phyloP scores from a whole-genome alignment of 2,113 vertebrate genomes.

The Hippocampus mohnikei region DNA sequence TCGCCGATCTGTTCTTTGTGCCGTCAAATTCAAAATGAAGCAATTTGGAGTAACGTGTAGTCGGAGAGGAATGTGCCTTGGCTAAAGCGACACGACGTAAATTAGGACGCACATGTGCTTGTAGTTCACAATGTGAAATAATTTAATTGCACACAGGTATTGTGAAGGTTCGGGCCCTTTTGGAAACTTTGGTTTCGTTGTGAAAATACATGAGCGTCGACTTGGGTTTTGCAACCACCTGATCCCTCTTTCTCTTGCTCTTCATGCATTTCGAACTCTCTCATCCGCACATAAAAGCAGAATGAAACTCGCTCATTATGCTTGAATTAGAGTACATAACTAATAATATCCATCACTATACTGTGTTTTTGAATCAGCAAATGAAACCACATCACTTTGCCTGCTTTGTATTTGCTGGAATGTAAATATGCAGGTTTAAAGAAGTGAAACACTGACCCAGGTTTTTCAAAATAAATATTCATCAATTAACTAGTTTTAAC shows the following conservation, averaged over 20 bases:
- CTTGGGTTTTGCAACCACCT: not conserved
- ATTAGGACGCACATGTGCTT: constrained; percentile 8
- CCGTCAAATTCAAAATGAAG: not conserved
- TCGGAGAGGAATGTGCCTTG: constrained; percentile 35
- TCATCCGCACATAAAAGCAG: not conserved
- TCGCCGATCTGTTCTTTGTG: not conserved
- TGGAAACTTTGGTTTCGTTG: constrained; percentile 10
- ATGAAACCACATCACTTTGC: constrained; percentile 15
- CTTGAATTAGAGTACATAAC: not conserved
- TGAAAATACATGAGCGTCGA: not conserved
- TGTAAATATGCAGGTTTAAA: constrained; percentile 24
- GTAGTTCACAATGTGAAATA: not conserved
- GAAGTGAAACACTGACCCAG: constrained; percentile 26
- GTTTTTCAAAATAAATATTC: constrained; percentile 19
- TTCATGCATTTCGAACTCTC: constrained; percentile 5
- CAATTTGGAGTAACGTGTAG: not conserved
- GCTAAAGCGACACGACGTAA: constrained; percentile 9
- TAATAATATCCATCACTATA: not conserved
- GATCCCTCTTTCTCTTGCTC: not conserved
- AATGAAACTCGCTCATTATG: not conserved
- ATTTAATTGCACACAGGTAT: constrained; percentile 30
- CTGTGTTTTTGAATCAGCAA: not conserved
- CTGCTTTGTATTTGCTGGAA: constrained; percentile 33
- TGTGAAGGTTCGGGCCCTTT: not conserved
- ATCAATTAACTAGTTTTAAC: constrained; percentile 36